Percentiles rank a stretch among this genome's conserved stretches.
Conservation (phyloP, 2,113 vertebrate species). For the Isurus oxyrinchus region DNA sequence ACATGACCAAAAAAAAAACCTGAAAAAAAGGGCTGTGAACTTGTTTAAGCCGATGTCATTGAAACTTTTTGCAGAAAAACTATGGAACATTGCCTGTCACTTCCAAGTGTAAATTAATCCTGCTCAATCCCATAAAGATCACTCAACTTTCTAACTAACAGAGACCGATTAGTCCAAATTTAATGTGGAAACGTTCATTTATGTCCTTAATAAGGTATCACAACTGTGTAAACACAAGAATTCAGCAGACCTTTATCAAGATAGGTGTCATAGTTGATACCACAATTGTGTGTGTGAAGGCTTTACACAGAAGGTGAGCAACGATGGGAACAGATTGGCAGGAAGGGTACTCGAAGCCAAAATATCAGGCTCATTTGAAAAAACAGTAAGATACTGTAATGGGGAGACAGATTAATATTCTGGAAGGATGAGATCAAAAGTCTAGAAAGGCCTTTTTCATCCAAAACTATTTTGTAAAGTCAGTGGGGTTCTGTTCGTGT, state of each 20-base stretch:
- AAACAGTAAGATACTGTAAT: not conserved
- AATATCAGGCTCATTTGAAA: not conserved
- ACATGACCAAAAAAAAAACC: not conserved
- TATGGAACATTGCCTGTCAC: not conserved
- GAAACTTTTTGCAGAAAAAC: not conserved
- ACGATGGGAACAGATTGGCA: not conserved
- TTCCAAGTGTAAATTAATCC: not conserved
- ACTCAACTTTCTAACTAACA: not conserved
- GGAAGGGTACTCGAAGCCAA: not conserved
- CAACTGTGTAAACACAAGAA: not conserved
- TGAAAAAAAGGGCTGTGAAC: not conserved
- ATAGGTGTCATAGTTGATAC: not conserved
- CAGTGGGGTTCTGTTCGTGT: not conserved
- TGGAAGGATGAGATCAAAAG: not conserved
- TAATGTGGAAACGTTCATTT: not conserved
- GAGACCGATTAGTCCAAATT: not conserved
- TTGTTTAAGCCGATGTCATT: not conserved
- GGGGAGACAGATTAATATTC: not conserved
- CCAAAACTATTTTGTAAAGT: not conserved
- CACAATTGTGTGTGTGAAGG: not conserved
- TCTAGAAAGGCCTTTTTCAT: not conserved
- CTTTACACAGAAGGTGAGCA: not conserved
- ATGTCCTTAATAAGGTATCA: not conserved
- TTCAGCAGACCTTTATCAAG: not conserved
- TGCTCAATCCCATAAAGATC: not conserved